Percentiles rank a stretch among this genome's conserved stretches.
Conservation (phyloP, 2,888 invertebrate species). For the Lysandra bellargus region DNA sequence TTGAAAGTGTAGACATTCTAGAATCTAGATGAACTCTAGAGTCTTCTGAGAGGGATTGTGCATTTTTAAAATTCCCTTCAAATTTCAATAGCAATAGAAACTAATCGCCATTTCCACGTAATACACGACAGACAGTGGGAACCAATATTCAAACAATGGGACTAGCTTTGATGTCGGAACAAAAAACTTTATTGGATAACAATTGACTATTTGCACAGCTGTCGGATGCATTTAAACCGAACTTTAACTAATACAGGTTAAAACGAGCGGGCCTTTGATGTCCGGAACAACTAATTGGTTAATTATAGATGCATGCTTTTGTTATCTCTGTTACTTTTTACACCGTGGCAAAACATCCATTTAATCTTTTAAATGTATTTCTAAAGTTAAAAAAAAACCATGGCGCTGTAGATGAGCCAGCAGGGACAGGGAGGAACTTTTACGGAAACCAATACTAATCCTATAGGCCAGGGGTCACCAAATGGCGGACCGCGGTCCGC, state of each 20-base stretch:
- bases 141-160: slow-evolving; percentile 15
- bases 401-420: too few relatives aligned
- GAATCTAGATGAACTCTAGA: too few relatives aligned
- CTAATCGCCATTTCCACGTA: background rate
- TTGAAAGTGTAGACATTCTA: too few relatives aligned
- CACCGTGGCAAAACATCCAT: background rate
- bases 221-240: slow-evolving; percentile 22
- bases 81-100: background rate
- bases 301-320: slow-evolving; percentile 23
- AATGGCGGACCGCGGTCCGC: too few relatives aligned
- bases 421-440: too few relatives aligned
- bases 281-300: slow-evolving; percentile 31
- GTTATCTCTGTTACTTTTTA: background rate
- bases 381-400: too few relatives aligned
- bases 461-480: too few relatives aligned
- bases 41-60: too few relatives aligned
- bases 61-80: too few relatives aligned
- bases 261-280: slow-evolving; percentile 32
- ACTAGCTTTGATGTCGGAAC: slow-evolving; percentile 17
- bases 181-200: slow-evolving; percentile 18
- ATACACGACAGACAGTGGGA: background rate
- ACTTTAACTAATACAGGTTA: slow-evolving; percentile 32
- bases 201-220: slow-evolving; percentile 27
- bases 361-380: background rate
- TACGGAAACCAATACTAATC: too few relatives aligned